A percentile compares a stretch with the other conserved stretches of the same genome.
Conservation (phyloP, 2,113 vertebrate species). For the Microcebus griseorufus region DNA sequence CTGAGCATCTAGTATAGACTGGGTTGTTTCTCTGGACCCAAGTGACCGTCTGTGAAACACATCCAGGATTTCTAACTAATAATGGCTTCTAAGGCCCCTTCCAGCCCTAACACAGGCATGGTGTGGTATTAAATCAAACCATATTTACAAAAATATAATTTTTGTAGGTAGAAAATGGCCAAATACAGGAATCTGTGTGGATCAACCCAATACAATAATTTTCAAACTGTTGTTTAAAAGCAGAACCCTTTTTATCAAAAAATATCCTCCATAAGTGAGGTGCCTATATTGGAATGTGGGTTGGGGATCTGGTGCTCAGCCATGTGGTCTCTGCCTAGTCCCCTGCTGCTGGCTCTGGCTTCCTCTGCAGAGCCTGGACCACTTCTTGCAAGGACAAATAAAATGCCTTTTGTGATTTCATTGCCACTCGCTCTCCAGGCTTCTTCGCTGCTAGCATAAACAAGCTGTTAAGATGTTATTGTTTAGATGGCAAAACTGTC, state of each 20-base stretch:
- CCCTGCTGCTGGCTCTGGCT: not conserved
- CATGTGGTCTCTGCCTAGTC: not conserved
- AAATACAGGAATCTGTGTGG: not conserved
- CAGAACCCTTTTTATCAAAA: not conserved
- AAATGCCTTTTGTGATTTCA: too few species aligned
- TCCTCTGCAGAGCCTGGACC: not conserved
- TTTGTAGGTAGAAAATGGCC: not conserved
- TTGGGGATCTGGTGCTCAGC: too few species aligned
- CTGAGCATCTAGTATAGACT: not conserved
- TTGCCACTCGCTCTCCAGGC: too few species aligned
- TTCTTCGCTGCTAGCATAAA: too few species aligned
- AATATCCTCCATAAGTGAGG: not conserved
- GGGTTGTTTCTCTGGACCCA: not conserved
- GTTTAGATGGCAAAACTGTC: too few species aligned
- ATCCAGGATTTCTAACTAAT: not conserved
- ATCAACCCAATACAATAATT: not conserved
- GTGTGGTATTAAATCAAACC: not conserved
- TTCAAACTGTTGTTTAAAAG: not conserved
- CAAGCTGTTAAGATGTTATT: too few species aligned
- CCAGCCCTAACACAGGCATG: not conserved
- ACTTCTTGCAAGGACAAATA: too few species aligned
- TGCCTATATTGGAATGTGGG: not conserved
- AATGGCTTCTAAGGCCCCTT: not conserved
- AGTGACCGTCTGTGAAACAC: not conserved
- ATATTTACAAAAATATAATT: not conserved